Evolutionary conservation across 2,797 vertebrate genomes (phyloP).

Genomic region (Euphonia xanthogaster): DNA sequence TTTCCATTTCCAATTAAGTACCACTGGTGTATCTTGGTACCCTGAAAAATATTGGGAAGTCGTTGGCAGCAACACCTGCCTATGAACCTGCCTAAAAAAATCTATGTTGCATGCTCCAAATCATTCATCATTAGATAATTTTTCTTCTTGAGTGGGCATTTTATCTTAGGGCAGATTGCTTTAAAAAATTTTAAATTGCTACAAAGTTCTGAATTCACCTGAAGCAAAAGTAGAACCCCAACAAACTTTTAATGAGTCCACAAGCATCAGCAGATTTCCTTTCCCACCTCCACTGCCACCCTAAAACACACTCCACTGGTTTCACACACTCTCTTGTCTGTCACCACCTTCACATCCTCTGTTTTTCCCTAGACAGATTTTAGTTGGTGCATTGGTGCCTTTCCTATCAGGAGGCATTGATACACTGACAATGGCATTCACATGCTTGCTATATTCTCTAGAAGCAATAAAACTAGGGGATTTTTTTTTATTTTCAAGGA

Average conservation of each 20-base stretch:
- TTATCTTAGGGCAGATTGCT: not conserved
- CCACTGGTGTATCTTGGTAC: not conserved
- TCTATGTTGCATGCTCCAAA: not conserved
- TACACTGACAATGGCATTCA: not conserved
- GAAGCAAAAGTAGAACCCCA: not conserved
- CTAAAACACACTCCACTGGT: not conserved
- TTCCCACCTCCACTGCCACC: not conserved
- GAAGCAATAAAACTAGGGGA: not conserved
- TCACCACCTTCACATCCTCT: not conserved
- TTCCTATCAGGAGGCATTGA: not conserved
- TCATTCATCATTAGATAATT: fast-evolving
- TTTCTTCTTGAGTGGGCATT: not conserved
- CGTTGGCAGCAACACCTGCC: not conserved
- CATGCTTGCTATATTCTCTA: not conserved
- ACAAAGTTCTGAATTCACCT: not conserved
- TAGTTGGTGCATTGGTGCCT: not conserved
- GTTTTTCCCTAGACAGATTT: not conserved
- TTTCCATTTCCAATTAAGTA: not conserved
- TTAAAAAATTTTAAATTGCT: not conserved
- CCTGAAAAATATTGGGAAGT: not conserved
- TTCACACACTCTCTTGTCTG: not conserved
- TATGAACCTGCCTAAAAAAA: not conserved
- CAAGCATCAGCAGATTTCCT: not conserved
- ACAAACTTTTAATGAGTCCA: not conserved
- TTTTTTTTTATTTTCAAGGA: not conserved